Conservation (phyloP, 2,113 vertebrate species). For the Mus pahari region DNA sequence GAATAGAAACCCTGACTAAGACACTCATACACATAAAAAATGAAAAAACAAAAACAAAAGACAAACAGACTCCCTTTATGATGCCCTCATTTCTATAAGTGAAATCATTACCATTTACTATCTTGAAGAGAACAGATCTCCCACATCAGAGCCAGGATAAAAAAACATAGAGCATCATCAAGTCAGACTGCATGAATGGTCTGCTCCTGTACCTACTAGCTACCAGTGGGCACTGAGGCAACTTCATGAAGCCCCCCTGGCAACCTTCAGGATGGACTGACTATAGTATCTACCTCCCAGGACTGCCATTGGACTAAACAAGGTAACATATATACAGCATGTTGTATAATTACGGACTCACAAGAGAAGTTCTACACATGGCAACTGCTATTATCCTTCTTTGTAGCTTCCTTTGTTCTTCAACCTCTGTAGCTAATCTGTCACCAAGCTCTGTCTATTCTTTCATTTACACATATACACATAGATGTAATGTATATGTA, state of each 20-base stretch:
- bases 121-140: not conserved
- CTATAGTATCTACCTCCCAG: not conserved
- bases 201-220: not conserved
- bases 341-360: not conserved
- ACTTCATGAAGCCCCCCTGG: not conserved
- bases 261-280: not conserved
- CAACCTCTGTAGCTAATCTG: not conserved
- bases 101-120: slow-evolving; percentile 1
- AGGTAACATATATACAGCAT: not conserved
- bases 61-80: not conserved
- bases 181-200: not conserved
- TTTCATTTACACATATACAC: not conserved
- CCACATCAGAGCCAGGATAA: not conserved
- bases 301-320: not conserved
- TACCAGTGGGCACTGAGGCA: not conserved
- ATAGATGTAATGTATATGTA: not conserved
- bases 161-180: not conserved
- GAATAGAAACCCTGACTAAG: too few relatives aligned
- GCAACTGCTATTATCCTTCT: not conserved
- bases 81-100: slow-evolving; percentile 20
- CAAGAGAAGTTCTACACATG: not conserved
- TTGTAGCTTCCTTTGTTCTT: not conserved
- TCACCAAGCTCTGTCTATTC: not conserved
- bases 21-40: not conserved
- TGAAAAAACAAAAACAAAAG: not conserved